phyloP scores from a whole-genome alignment of 2,888 invertebrate genomes.

The Pyralis farinalis region DNA sequence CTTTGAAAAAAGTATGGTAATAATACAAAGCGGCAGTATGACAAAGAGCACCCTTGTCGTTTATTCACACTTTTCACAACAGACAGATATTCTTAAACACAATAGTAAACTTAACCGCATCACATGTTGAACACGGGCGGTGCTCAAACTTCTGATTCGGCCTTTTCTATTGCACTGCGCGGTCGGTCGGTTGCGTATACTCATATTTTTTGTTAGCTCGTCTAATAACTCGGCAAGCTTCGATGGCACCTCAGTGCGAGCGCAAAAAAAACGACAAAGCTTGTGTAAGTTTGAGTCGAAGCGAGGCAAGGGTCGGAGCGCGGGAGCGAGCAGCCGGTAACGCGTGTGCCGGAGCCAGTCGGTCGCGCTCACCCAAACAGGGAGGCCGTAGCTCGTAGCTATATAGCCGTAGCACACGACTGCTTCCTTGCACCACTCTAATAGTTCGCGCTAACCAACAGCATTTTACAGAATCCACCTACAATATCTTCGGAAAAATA shows the following conservation, averaged over 20 bases:
- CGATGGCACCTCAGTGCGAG: conserved; percentile 75
- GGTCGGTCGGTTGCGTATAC: conserved; percentile 62
- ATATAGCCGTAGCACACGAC: conserved; percentile 18
- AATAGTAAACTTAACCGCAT: conserved; percentile 66
- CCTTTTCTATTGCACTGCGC: conserved; percentile 60
- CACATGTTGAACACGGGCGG: conserved; percentile 56
- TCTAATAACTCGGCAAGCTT: conserved; percentile 77
- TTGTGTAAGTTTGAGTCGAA: conserved; percentile 41
- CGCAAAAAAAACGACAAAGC: conserved; percentile 81
- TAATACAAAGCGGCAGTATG: conserved; percentile 34
- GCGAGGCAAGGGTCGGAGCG: conserved; percentile 64
- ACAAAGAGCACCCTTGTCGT: conserved; percentile 48
- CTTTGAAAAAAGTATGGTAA: too few relatives aligned
- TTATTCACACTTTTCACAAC: conserved; percentile 69
- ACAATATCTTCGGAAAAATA: conserved; percentile 16
- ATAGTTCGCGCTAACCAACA: conserved; percentile 9
- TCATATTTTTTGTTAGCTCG: conserved; percentile 63
- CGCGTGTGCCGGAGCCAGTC: conserved; percentile 46
- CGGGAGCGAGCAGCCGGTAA: conserved; percentile 21
- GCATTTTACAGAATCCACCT: conserved; percentile 10
- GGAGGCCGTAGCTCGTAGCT: conserved; percentile 28
- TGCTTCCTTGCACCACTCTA: conserved; percentile 1
- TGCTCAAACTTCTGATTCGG: conserved; percentile 48
- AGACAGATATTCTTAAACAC: conserved; percentile 51
- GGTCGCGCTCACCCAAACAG: conserved; percentile 39